These are phyloP conservation scores for Brevipalpus yothersi DNA, from an alignment of 1,140 invertebrate genomes.

Conservation along the genomic window DNA sequence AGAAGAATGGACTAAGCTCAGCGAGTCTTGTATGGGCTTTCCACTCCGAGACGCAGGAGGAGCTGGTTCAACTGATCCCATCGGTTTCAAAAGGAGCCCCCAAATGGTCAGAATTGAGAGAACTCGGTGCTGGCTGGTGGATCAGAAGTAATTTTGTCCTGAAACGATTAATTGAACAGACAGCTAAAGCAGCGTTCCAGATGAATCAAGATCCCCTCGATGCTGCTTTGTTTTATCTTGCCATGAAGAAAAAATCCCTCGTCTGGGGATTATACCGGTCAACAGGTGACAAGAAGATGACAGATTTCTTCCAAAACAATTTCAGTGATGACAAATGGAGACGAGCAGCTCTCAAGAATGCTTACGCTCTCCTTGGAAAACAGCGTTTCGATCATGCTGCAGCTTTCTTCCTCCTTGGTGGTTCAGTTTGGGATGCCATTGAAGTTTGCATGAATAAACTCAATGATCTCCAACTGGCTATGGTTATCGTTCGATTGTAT, in stretches of 20 bases:
- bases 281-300: constrained; percentile 67
- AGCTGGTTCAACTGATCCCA: constrained; percentile 68
- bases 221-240: constrained; percentile 86
- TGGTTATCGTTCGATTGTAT: constrained; percentile 75
- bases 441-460: constrained; percentile 78
- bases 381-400: constrained; percentile 51
- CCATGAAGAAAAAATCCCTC: constrained; percentile 93
- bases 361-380: constrained; percentile 78
- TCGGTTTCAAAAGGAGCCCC: constrained; percentile 34
- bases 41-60: constrained; percentile 93
- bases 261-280: constrained; percentile 82
- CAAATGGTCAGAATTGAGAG: constrained; percentile 72
- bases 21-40: constrained; percentile 96
- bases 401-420: constrained; percentile 71
- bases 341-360: constrained; percentile 90
- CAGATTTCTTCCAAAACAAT: constrained; percentile 78
- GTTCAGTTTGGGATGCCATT: constrained; percentile 74
- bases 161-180: constrained; percentile 52
- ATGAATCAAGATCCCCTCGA: constrained; percentile 78
- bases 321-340: constrained; percentile 79
- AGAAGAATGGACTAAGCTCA: constrained; percentile 65
- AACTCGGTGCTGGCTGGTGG: constrained; percentile 93
- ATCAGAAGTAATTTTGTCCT: constrained; percentile 59
- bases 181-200: constrained; percentile 76
- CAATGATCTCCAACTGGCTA: constrained; percentile 82